Percentiles rank a stretch among this genome's conserved stretches.
Conservation (phyloP, 2,113 vertebrate genomes). For the Globicephala melas region DNA sequence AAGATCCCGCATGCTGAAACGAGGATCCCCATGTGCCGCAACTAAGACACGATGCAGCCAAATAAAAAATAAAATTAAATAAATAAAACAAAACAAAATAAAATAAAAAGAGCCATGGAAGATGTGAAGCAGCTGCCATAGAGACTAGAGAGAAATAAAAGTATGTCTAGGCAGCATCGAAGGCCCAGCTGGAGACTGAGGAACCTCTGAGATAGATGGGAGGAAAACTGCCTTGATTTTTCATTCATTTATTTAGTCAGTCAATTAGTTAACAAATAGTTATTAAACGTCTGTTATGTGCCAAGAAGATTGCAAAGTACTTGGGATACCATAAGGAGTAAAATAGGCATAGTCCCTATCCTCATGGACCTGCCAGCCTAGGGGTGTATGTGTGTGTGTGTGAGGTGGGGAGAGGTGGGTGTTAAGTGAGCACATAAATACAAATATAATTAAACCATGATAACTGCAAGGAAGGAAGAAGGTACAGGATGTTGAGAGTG, state of each 20-base stretch:
- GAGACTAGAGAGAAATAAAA: not conserved
- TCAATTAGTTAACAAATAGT: not conserved
- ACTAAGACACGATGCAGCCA: too few relatives aligned
- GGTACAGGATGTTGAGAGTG: not conserved
- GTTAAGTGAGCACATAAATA: constrained; percentile 4
- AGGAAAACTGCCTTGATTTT: not conserved
- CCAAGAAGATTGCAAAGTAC: constrained; percentile 7
- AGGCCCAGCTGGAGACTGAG: not conserved
- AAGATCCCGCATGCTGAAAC: too few relatives aligned
- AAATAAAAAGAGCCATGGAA: not conserved
- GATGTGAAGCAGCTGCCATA: not conserved
- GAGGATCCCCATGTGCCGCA: too few relatives aligned
- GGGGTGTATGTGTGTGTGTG: not conserved
- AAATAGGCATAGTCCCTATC: not conserved
- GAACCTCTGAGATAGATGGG: not conserved
- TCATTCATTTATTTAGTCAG: not conserved
- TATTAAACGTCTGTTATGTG: not conserved
- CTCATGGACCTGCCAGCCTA: not conserved
- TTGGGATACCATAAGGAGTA: not conserved
- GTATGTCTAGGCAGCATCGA: not conserved
- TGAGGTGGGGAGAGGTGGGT: not conserved
- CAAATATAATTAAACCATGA: not conserved
- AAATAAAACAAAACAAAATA: too few relatives aligned
- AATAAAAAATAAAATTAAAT: too few relatives aligned
- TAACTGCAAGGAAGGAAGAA: constrained; percentile 9